Evolutionary conservation across 2,113 vertebrate genomes (phyloP), one percentile per base, ranked within the genome.

Genomic region (Ctenomys sociabilis): DNA sequence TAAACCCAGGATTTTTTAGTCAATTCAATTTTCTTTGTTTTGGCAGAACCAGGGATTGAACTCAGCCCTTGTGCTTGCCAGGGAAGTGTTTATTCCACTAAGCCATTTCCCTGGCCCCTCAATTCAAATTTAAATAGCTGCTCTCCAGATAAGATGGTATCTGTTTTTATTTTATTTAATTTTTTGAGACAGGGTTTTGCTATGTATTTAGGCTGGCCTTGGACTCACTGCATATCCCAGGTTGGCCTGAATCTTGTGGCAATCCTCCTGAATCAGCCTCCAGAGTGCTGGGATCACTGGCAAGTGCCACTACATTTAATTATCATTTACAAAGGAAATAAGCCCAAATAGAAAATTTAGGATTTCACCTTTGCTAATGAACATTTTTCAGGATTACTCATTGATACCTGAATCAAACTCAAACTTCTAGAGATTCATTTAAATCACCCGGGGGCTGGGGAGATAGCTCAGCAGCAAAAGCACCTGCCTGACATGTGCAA

Each of bases 351-450:
- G 88, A 78, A 96, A 80, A 96, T 26, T 40, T 64, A 92, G 63
- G 43, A 84, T 91, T 95, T 92, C 82, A 80, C 49, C 66, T 95
- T 73, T 77, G 82, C 54, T 73, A 77, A 59, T 88, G n/a, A 90
- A 88, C 24, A 52, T 78, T 75, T 66, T 92, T 95, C 81, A 82
- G 52, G 75, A 61, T 64, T 89, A 80, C 85, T 85, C 57, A 88
- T 0, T 85, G 45, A 73, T 82, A 95, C 5, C 13, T 86, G 73
- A 89, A 95, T 43, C 45, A 95, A 95, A 90, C 37, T 35, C n/a
- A 85, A 95, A 68, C 37, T 85, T 90, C 10, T 90, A 70, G 32
- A 91, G 93, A 95, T 94, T 61, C 70, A 81, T 28, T 28, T 84
- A 54, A 87, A 43, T 92, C 80, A 92, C 57, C 59, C 77, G 49